Evolutionary conservation across 2,888 invertebrate genomes (phyloP).

Genomic region (Drosophila affinis): DNA sequence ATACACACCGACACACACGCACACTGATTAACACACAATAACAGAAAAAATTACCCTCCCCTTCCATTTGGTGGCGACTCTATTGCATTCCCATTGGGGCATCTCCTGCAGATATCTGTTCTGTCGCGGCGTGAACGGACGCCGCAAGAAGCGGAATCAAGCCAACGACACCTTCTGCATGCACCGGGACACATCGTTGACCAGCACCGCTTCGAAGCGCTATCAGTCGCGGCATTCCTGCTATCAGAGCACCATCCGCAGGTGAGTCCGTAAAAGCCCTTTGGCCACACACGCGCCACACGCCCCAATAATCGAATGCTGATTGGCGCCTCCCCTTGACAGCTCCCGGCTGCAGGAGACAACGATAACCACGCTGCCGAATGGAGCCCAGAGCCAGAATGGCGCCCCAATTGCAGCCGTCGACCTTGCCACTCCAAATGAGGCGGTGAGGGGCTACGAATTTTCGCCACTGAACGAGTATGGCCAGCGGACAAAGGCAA

Average conservation of each 20-base stretch:
- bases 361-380: conserved; percentile 78
- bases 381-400: conserved; percentile 58
- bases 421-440: conserved; percentile 33
- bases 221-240: conserved; percentile 82
- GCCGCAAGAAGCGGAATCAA: conserved; percentile 76
- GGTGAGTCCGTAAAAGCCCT: conserved; percentile 65
- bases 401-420: conserved; percentile 36
- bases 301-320: neutral
- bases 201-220: conserved; percentile 83
- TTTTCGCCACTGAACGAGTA: conserved; percentile 55
- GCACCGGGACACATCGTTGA: conserved; percentile 83
- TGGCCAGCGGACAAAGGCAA: conserved; percentile 51
- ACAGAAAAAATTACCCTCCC: neutral
- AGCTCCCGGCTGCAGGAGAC: conserved; percentile 81
- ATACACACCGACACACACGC: neutral
- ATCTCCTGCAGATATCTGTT: conserved; percentile 78
- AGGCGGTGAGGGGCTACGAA: conserved; percentile 48
- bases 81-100: conserved; percentile 10
- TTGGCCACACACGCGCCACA: neutral
- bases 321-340: neutral
- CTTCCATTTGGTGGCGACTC: conserved; percentile 6
- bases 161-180: conserved; percentile 81
- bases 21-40: neutral
- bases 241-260: conserved; percentile 82
- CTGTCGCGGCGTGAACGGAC: conserved; percentile 77